These are phyloP conservation scores for Pasiphila rectangulata DNA, from an alignment of 2,888 invertebrate genomes.

Conservation along the genomic window DNA sequence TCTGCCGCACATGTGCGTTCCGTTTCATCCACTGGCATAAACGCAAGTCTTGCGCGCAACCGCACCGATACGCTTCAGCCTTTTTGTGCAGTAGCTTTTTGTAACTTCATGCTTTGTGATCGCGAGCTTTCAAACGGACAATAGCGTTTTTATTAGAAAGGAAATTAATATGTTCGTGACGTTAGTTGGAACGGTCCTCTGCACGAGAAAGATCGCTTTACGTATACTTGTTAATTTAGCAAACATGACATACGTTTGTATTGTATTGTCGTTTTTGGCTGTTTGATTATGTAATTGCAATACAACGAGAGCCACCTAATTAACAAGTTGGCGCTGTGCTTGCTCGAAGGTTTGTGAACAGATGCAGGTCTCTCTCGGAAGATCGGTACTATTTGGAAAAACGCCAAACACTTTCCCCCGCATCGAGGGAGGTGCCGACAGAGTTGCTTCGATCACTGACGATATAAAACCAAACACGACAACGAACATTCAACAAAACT, in stretches of 20 bases:
- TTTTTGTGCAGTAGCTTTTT: slow-evolving; percentile 73
- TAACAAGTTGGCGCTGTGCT: slow-evolving; percentile 51
- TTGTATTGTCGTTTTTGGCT: no score
- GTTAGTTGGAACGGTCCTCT: slow-evolving; percentile 41
- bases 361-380: slow-evolving; percentile 69
- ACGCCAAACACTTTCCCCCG: slow-evolving; percentile 60
- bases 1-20: slow-evolving; percentile 76
- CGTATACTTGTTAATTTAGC: slow-evolving; percentile 34
- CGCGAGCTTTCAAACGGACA: slow-evolving; percentile 69
- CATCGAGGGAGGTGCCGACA: slow-evolving; percentile 42
- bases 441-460: slow-evolving; percentile 48
- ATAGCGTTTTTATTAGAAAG: slow-evolving; percentile 64
- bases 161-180: slow-evolving; percentile 67
- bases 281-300: slow-evolving; percentile 46
- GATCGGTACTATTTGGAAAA: slow-evolving; percentile 59
- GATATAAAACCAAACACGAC: slow-evolving; percentile 30
- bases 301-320: slow-evolving; percentile 47
- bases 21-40: slow-evolving; percentile 66
- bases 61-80: slow-evolving; percentile 56
- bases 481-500: slow-evolving; percentile 2
- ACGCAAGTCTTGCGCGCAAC: slow-evolving; percentile 72
- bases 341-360: slow-evolving; percentile 38
- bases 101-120: slow-evolving; percentile 73
- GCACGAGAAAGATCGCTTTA: slow-evolving; percentile 30
- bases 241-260: slow-evolving; percentile 30